Conservation (phyloP, 1,140 invertebrate genomes). For the Drosophila micromelanica region DNA sequence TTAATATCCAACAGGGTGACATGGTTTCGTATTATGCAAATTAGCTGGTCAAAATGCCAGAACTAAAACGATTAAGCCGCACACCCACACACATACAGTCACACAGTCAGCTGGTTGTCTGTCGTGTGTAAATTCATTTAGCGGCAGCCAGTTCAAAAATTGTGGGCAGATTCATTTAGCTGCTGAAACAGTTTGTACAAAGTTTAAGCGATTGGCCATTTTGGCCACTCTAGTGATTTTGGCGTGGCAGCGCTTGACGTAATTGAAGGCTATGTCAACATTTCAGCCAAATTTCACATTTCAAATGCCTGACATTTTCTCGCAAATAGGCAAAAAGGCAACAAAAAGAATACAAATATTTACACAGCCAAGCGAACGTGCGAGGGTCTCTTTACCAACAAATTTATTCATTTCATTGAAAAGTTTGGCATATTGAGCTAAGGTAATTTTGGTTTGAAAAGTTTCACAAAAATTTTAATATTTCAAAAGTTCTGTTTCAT, state of each 20-base stretch:
- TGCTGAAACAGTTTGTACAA: not conserved
- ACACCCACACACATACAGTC: not conserved
- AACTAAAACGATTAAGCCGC: constrained; percentile 25
- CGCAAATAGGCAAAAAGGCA: not conserved
- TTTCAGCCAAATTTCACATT: constrained; percentile 4
- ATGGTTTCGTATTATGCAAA: constrained; percentile 29
- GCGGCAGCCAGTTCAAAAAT: not conserved
- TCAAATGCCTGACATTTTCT: not conserved
- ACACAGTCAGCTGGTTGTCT: not conserved
- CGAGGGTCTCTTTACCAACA: not conserved
- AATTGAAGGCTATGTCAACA: constrained; percentile 32
- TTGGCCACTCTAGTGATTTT: constrained; percentile 7
- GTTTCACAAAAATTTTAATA: not conserved
- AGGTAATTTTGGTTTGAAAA: not conserved
- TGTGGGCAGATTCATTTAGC: not conserved
- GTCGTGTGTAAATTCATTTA: not conserved
- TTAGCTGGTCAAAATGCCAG: constrained; percentile 32
- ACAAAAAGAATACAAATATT: constrained; percentile 10
- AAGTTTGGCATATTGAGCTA: not conserved
- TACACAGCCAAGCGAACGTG: not conserved
- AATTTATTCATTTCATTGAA: constrained; percentile 9
- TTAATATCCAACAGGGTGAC: not conserved
- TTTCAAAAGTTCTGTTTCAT: not conserved
- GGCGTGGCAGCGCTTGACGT: not conserved
- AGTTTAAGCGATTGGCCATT: not conserved